Conservation (phyloP, 2,888 invertebrate genomes). For the Phortica magna region DNA sequence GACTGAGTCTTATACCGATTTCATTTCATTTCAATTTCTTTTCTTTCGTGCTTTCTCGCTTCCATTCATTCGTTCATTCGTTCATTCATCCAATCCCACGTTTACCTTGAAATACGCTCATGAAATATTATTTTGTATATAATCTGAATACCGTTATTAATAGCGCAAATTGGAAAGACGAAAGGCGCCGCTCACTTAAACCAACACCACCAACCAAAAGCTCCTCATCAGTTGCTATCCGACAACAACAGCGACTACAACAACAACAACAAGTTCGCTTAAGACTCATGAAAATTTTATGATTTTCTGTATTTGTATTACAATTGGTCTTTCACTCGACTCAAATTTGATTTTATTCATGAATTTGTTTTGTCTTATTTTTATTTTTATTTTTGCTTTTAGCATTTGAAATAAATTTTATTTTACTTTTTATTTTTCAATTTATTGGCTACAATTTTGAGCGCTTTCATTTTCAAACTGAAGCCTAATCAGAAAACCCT, state of each 20-base stretch:
- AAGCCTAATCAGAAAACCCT: background rate
- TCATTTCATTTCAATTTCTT: background rate
- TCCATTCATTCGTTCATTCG: background rate
- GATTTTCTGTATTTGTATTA: slow-evolving; percentile 26
- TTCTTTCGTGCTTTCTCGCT: background rate
- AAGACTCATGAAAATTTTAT: slow-evolving; percentile 30
- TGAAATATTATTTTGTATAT: slow-evolving; percentile 30
- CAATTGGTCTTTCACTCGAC: slow-evolving; percentile 4
- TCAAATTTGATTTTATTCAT: background rate
- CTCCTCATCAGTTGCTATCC: background rate
- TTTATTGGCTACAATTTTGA: slow-evolving; percentile 9
- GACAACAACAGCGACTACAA: no score
- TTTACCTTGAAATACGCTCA: background rate
- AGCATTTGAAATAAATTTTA: background rate
- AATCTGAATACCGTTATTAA: slow-evolving; percentile 26
- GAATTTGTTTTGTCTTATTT: background rate
- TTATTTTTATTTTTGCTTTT: background rate
- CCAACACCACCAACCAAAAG: background rate
- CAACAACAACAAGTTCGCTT: no score
- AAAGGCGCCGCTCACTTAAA: background rate
- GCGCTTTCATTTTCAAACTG: background rate
- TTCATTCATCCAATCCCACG: background rate
- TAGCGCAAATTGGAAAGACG: slow-evolving; percentile 20
- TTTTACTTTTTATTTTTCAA: background rate
- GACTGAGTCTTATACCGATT: background rate